phyloP scores from a whole-genome alignment of 2,113 vertebrate genomes.

The Podarcis muralis region DNA sequence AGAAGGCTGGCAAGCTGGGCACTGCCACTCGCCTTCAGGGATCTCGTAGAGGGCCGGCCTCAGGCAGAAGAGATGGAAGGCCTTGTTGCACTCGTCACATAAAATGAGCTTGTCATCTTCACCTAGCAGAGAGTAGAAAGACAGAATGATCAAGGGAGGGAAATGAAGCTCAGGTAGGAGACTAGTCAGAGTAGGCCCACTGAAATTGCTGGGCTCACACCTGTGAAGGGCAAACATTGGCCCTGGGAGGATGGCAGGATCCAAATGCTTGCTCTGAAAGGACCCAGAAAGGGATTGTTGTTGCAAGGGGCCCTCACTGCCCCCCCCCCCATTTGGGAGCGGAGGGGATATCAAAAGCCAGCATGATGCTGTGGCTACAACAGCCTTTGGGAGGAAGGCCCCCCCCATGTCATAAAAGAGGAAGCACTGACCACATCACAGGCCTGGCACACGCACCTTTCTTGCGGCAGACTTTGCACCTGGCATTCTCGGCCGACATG shows the following conservation, averaged over 20 bases:
- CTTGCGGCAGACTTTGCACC: conserved; percentile 97
- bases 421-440: background rate
- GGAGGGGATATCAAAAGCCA: too few relatives aligned
- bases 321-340: too few relatives aligned
- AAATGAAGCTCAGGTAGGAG: background rate
- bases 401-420: too few relatives aligned
- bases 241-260: background rate
- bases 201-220: too few relatives aligned
- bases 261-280: background rate
- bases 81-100: conserved; percentile 98
- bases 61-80: conserved; percentile 97
- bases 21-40: conserved; percentile 93
- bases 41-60: conserved; percentile 91
- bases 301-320: too few relatives aligned
- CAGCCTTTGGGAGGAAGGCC: too few relatives aligned
- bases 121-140: conserved; percentile 71
- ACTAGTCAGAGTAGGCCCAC: too few relatives aligned
- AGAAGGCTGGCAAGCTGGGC: conserved; percentile 93
- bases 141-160: background rate
- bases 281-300: background rate
- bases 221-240: background rate
- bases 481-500: conserved; percentile 97
- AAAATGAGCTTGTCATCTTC: conserved; percentile 97
- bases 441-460: conserved; percentile 81
- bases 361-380: too few relatives aligned